Conservation (phyloP, 92 coral and sea anemone species). For the Umimayanthus kanabou region DNA sequence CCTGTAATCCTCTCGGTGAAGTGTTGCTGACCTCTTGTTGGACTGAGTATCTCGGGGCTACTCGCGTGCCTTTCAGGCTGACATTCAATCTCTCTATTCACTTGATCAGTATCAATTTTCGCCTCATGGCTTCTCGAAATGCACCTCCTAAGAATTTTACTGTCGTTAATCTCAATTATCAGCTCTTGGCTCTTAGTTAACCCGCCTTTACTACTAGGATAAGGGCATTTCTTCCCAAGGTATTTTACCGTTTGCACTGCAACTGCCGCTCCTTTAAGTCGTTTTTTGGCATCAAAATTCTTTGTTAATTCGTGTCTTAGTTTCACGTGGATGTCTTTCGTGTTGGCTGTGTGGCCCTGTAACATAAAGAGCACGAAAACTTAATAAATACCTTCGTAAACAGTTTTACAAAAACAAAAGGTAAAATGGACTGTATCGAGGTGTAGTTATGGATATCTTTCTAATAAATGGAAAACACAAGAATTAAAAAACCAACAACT, state of each 20-base stretch:
- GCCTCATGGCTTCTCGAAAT: constrained; percentile 25
- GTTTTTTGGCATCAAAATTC: constrained; percentile 87
- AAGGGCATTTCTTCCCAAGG: constrained; percentile 56
- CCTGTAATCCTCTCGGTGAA: constrained; percentile 3
- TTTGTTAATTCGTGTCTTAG: constrained; percentile 83
- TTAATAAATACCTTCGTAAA: no score
- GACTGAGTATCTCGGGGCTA: constrained; percentile 82
- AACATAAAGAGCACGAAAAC: not conserved
- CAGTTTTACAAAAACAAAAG: not conserved
- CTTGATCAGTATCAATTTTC: constrained; percentile 6
- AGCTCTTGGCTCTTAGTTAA: constrained; percentile 40
- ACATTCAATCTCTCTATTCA: not conserved
- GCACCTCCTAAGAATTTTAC: not conserved
- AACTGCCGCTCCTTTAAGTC: constrained; percentile 80
- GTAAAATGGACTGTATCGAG: no score
- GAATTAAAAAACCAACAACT: not conserved
- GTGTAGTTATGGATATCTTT: not conserved
- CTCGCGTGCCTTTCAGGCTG: constrained; percentile 62
- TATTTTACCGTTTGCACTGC: constrained; percentile 94
- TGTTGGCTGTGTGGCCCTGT: constrained; percentile 91
- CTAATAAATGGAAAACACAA: no score
- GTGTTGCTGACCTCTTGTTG: constrained; percentile 37
- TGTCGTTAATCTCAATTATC: constrained; percentile 19
- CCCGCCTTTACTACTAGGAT: constrained; percentile 19
- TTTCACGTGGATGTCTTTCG: constrained; percentile 84